Base-by-base conservation (phyloP, 2,797 vertebrate species). In the Echiichthys vipera region DNA sequence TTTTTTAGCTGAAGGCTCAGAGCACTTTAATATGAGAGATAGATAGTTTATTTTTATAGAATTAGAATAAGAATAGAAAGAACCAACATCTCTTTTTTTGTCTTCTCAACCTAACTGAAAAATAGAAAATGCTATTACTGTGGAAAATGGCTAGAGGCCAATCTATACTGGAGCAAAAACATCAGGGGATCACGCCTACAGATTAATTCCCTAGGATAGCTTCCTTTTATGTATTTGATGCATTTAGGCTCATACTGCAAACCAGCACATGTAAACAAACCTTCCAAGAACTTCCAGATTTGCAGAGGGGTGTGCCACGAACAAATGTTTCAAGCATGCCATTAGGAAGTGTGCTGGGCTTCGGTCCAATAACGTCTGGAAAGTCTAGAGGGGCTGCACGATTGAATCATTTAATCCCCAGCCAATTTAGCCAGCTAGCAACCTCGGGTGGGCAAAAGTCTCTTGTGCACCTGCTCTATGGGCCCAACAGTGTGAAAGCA, bases 1-100 rank as follows among this genome's bases (percentile, higher is more conserved):
- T 65, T 54, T 42, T 65, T 65, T 56, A 57, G 70, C 76, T 27
- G 10, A 4, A 68, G 64, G 70, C 72, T 53, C 5, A 2, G 39
- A 58, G 30, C 32, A 2, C 18, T 62, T 81, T 64, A 10, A 54
- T 14, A 30, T 32, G 55, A 74, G 27, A 40, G 36, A 53, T 5
- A 40, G 25, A 63, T 56, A 43, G 25, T 74, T 65, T 15, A 42
- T 37, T 37, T 57, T 27, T 7, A 25, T 25, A 43, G 39, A 66
- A 50, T 69, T 9, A 29, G 25, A 74, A 37, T 4, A 11, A 37
- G 24, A 65, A 24, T 11, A 50, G 25, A 3, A 18, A 24, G 4
- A 64, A 30, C 27, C 40, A 12, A 14, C 36, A 40, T 61, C 11
- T 67, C 6, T 61, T 51, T 24, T 36, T 59, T 27, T 10, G 14